Evolutionary conservation across 2,797 vertebrate genomes (phyloP).

Genomic region (Champsocephalus gunnari): DNA sequence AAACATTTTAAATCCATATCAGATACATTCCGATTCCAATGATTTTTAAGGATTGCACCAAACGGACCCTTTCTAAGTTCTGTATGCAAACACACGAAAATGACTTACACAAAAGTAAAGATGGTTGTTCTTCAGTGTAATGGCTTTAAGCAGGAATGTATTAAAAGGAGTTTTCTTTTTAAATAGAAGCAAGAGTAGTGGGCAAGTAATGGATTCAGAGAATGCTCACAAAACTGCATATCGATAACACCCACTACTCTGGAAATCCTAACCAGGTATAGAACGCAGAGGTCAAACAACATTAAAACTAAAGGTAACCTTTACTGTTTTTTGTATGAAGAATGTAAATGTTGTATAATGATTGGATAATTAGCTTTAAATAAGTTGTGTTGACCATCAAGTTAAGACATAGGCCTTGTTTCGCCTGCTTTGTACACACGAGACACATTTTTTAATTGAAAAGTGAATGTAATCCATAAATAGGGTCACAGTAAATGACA

Average conservation of each 20-base stretch:
- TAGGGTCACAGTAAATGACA: not conserved
- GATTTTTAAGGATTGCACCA: not conserved
- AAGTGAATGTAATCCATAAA: too few species aligned
- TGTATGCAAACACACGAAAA: not conserved
- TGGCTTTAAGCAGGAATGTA: not conserved
- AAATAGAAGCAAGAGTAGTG: too few species aligned
- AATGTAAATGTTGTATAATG: not conserved
- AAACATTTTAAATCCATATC: not conserved
- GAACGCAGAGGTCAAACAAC: not conserved
- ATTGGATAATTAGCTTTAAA: not conserved
- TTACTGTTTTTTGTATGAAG: not conserved
- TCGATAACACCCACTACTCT: too few species aligned
- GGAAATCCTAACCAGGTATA: not conserved
- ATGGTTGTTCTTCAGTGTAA: not conserved
- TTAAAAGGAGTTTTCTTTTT: too few species aligned
- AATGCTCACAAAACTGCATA: too few species aligned
- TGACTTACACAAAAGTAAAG: not conserved
- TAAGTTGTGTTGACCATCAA: too few species aligned
- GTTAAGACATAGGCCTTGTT: too few species aligned
- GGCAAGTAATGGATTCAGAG: too few species aligned
- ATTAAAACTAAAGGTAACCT: not conserved
- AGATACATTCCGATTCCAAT: not conserved
- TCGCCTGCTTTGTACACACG: not conserved
- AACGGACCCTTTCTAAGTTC: not conserved
- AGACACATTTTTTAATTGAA: too few species aligned